Conservation (phyloP, 2,113 vertebrate species). For the Pollachius pollachius region DNA sequence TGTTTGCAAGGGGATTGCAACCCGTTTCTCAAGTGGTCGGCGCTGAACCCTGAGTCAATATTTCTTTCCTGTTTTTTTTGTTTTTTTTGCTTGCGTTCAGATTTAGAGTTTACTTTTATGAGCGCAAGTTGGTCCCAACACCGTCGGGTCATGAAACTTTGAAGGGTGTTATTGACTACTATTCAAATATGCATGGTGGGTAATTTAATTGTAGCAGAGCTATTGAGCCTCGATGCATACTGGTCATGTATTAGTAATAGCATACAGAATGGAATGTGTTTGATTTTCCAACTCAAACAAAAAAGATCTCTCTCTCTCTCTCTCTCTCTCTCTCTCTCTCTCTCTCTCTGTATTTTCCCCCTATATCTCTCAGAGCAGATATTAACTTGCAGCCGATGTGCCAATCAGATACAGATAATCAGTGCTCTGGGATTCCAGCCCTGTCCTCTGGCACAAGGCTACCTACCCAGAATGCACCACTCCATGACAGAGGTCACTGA, state of each 20-base stretch:
- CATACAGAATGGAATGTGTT: constrained; percentile 22
- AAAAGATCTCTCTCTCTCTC: background rate
- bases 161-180: too few species aligned
- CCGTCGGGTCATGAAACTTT: too few species aligned
- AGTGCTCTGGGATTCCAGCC: constrained; percentile 42
- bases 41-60: too few species aligned
- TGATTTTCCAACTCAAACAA: background rate
- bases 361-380: background rate
- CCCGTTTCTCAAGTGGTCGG: too few species aligned
- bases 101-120: too few species aligned
- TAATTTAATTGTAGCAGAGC: constrained; percentile 8
- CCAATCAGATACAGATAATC: constrained; percentile 61
- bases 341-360: background rate
- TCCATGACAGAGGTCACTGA: constrained; percentile 45
- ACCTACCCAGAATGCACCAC: constrained; percentile 44
- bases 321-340: constrained; percentile 17
- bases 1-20: constrained; percentile 1
- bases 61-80: too few species aligned
- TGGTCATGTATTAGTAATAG: constrained; percentile 39
- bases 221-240: constrained; percentile 33
- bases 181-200: constrained; percentile 29
- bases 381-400: constrained; percentile 38
- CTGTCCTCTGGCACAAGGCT: constrained; percentile 38
- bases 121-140: too few species aligned
- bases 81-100: too few species aligned